Base-by-base conservation (phyloP, 2,113 vertebrate species). In the Corynorhinus townsendii region DNA sequence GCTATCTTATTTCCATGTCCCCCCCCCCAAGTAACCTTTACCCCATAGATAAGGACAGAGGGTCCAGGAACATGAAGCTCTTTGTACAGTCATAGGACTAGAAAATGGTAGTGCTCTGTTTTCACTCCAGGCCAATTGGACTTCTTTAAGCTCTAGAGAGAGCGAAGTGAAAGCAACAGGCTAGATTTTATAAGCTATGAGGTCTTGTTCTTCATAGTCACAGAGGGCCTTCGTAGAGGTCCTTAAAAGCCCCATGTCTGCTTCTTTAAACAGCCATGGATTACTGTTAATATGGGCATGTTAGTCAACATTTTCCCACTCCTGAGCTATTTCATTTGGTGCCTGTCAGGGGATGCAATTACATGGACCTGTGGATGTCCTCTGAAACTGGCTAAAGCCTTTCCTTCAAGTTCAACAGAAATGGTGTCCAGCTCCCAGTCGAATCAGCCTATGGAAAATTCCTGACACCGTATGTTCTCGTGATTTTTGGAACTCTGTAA, bases 401-500 rank as follows among this genome's bases (percentile, higher is more conserved):
- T 76, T 95, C 94, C 87, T 95, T 94, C 95, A 97, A 92, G 95
- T 77, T 86, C 62, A 96, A 88, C 82, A 97, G 90, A 98, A 97
- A 94, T 35, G 59, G 86, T 84, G 93, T 45, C 62, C 26, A 47
- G 89, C 94, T 93, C 95, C 28, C 75, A 96, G 8, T 22, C 43
- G 80, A 87, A 97, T 93, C 81, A 96, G 96, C 98, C 97, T 98
- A 98, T 98, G 98, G 98, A 98, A 98, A 98, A 97, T 98, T 98
- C 98, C 97, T 97, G 97, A 98, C 97, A 98, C 98, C 98, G 92
- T 97, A 98, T 98, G 97, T 98, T 98, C 98, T 98, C 91, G 86
- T 98, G 97, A 98, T 98, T 98, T 98, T 97, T 98, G 97, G 98
- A 98, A 98, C 97, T 98, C 96, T 98, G 98, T 98, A 98, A 98